Conservation (phyloP, 2,797 vertebrate species). For the Thaleichthys pacificus region DNA sequence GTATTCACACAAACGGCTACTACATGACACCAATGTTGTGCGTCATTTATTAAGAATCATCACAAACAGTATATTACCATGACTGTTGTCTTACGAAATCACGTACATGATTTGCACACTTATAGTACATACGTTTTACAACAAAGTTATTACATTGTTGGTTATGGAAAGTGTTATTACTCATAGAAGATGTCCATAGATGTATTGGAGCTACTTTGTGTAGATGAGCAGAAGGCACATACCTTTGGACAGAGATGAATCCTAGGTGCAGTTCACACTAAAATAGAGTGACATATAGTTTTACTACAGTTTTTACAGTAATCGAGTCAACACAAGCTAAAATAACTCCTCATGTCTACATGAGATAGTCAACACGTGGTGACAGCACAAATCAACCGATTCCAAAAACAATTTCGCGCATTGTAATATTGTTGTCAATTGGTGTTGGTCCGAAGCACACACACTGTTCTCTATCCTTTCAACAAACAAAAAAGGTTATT, state of each 20-base stretch:
- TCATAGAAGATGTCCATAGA: neutral
- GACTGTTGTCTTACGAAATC: too few species aligned
- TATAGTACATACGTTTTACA: neutral
- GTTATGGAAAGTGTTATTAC: slow-evolving; percentile 1
- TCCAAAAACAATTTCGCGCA: neutral
- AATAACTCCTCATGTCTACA: neutral
- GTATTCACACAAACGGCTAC: neutral
- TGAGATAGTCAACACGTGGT: neutral
- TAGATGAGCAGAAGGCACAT: neutral
- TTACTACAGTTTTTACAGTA: neutral
- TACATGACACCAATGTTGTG: too few species aligned
- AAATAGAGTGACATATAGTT: neutral
- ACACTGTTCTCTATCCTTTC: too few species aligned
- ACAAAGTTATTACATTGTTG: neutral
- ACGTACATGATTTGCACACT: too few species aligned
- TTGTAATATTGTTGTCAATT: neutral
- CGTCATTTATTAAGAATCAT: too few species aligned
- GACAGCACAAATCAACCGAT: neutral
- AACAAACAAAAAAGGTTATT: too few species aligned
- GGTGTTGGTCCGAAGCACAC: too few species aligned
- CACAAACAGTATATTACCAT: too few species aligned
- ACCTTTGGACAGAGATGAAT: neutral
- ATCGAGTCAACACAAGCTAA: neutral
- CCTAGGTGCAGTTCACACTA: neutral
- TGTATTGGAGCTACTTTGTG: neutral